A percentile compares a stretch with the other conserved stretches of the same genome.
Evolutionary conservation across 2,113 vertebrate genomes (phyloP).

Genomic region (Drymodes brunneopygia): DNA sequence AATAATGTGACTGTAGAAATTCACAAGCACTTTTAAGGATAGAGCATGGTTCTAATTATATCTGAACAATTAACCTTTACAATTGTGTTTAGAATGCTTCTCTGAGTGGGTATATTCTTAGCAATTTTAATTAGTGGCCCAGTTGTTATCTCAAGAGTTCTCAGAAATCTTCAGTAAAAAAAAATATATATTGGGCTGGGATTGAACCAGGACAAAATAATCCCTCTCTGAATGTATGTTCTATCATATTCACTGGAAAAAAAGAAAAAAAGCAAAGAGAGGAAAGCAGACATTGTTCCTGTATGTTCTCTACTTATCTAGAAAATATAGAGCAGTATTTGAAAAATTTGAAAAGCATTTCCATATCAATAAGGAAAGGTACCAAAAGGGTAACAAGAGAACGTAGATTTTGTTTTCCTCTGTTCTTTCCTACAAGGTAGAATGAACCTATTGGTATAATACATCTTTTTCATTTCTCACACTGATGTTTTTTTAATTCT

Average conservation of each 20-base stretch:
- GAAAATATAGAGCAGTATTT: background rate
- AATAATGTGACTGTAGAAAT: background rate
- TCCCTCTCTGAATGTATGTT: background rate
- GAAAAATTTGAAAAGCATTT: background rate
- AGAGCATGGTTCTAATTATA: background rate
- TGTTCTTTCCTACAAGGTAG: background rate
- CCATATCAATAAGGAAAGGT: background rate
- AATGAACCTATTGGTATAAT: background rate
- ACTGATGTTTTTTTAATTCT: background rate
- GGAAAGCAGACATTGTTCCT: background rate
- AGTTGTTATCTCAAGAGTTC: background rate
- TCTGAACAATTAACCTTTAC: conserved; percentile 25
- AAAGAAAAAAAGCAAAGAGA: background rate
- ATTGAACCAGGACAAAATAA: background rate
- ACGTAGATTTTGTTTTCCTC: background rate
- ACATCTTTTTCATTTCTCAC: background rate
- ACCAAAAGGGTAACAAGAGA: background rate
- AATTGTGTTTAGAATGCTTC: background rate
- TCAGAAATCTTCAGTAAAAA: background rate
- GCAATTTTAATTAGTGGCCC: conserved; percentile 28
- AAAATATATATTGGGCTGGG: background rate
- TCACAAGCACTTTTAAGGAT: background rate
- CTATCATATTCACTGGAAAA: background rate
- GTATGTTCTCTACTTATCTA: background rate
- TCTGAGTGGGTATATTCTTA: background rate